Conservation (phyloP, 2,888 invertebrate species). For the Galeopsomyia nigrocyanea region DNA sequence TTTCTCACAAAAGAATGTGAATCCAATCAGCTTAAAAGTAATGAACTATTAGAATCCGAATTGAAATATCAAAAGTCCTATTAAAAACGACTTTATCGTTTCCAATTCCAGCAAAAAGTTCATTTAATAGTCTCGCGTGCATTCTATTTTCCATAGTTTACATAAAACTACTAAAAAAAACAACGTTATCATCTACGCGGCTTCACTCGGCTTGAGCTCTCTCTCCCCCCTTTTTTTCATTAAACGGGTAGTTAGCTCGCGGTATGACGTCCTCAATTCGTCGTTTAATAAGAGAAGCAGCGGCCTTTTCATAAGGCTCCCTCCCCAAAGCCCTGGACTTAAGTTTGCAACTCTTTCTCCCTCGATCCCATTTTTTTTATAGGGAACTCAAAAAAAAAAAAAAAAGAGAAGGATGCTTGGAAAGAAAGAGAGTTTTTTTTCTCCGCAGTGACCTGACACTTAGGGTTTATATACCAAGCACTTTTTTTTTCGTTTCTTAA, state of each 20-base stretch:
- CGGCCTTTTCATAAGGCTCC: slow-evolving; percentile 43
- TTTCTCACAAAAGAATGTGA: too few relatives aligned
- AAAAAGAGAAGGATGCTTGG: slow-evolving; percentile 2
- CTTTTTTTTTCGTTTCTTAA: slow-evolving; percentile 39
- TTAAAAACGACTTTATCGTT: background rate
- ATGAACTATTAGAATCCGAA: background rate
- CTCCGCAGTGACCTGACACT: slow-evolving; percentile 17
- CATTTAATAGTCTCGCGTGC: background rate
- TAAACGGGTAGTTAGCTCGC: slow-evolving; percentile 45
- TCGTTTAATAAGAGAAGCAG: slow-evolving; percentile 47
- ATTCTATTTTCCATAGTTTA: slow-evolving; percentile 5
- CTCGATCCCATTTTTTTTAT: slow-evolving; percentile 25
- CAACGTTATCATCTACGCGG: slow-evolving; percentile 31
- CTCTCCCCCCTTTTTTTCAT: slow-evolving; percentile 37
- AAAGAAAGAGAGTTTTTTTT: slow-evolving; percentile 7
- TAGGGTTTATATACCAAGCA: slow-evolving; percentile 10
- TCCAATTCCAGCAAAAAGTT: too few relatives aligned
- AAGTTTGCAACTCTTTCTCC: slow-evolving; percentile 42
- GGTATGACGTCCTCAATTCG: slow-evolving; percentile 46
- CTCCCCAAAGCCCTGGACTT: slow-evolving; percentile 41
- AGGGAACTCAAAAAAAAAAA: slow-evolving; percentile 16
- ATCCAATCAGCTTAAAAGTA: too few relatives aligned
- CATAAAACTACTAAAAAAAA: slow-evolving; percentile 16
- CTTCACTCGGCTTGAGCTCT: slow-evolving; percentile 9
- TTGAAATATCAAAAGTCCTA: background rate